These are phyloP conservation scores for Malurus leucopterus DNA, from an alignment of 2,797 vertebrate species.

Conservation along the genomic window DNA sequence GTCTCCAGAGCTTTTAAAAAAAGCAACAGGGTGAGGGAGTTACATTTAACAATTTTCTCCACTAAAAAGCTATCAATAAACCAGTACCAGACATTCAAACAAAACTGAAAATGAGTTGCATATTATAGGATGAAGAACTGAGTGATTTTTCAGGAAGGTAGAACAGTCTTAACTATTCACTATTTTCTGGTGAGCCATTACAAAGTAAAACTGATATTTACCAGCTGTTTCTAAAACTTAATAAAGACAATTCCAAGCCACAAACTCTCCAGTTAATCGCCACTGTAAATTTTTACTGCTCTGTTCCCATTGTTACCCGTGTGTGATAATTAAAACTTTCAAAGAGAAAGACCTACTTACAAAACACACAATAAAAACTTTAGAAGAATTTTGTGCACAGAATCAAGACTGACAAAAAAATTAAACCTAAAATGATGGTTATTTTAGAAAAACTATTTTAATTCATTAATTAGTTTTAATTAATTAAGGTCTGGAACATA, in stretches of 20 bases:
- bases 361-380: slow-evolving; percentile 10
- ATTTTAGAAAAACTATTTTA: not conserved
- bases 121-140: not conserved
- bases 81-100: not conserved
- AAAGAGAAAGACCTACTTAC: not conserved
- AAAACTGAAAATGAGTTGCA: not conserved
- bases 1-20: slow-evolving; percentile 54
- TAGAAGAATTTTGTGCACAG: not conserved
- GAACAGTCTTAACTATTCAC: not conserved
- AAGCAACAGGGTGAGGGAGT: slow-evolving; percentile 40
- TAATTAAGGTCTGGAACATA: too few relatives aligned
- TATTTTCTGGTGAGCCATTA: not conserved
- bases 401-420: not conserved
- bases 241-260: not conserved
- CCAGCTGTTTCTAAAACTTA: slow-evolving; percentile 12
- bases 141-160: not conserved
- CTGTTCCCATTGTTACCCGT: slow-evolving; percentile 18
- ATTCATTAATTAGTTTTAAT: too few relatives aligned
- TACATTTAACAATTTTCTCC: slow-evolving; percentile 50
- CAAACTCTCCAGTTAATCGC: slow-evolving; percentile 1
- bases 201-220: slow-evolving; percentile 5
- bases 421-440: not conserved
- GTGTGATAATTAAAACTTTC: slow-evolving; percentile 20
- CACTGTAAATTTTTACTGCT: not conserved
- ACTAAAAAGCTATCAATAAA: slow-evolving; percentile 35